Conservation (phyloP, 2,797 vertebrate species). For the Todus mexicanus region DNA sequence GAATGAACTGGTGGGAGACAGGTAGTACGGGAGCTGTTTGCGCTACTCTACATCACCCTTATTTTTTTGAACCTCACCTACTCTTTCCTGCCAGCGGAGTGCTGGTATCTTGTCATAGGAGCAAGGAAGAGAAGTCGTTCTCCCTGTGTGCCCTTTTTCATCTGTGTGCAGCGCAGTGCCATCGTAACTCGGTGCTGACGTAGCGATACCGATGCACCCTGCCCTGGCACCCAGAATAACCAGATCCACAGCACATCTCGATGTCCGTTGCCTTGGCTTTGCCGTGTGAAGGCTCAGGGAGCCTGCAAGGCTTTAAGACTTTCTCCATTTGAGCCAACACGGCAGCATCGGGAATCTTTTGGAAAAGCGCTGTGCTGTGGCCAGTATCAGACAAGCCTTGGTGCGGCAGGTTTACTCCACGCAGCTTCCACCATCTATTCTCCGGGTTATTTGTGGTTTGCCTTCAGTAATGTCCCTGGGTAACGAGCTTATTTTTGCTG, state of each 20-base stretch:
- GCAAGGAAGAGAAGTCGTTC: not conserved
- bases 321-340: not conserved
- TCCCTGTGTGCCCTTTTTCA: not conserved
- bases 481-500: not conserved
- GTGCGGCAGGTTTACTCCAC: not conserved
- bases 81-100: not conserved
- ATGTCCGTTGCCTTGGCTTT: not conserved
- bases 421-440: not conserved
- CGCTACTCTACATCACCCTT: not conserved
- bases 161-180: not conserved
- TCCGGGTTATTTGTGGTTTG: not conserved
- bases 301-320: not conserved
- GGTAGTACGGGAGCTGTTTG: not conserved
- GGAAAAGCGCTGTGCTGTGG: not conserved
- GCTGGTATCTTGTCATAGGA: not conserved
- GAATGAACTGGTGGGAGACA: not conserved
- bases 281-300: not conserved
- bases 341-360: not conserved
- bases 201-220: not conserved
- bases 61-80: not conserved
- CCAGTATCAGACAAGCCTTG: not conserved
- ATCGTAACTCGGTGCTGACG: not conserved
- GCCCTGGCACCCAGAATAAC: not conserved
- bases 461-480: rapidly evolving
- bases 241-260: not conserved